Conservation (phyloP, 2,888 invertebrate genomes). For the Craniophora ligustri region DNA sequence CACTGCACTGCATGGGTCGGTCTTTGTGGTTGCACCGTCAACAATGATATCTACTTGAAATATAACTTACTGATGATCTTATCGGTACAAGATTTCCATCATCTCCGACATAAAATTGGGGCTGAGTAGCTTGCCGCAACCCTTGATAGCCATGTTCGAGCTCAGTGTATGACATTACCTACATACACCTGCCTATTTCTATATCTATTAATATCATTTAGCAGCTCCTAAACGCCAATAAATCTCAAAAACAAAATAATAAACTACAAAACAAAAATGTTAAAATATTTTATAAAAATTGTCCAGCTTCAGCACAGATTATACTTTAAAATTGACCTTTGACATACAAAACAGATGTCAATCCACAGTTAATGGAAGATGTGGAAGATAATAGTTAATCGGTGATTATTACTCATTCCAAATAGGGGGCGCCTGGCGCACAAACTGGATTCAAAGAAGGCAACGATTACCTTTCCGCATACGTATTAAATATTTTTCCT, state of each 20-base stretch:
- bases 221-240: slow-evolving; percentile 30
- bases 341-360: not conserved
- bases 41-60: slow-evolving; percentile 24
- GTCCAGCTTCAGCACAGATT: slow-evolving; percentile 50
- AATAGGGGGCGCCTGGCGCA: too few relatives aligned
- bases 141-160: slow-evolving; percentile 97
- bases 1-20: slow-evolving; percentile 24
- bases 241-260: slow-evolving; percentile 35
- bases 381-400: too few relatives aligned
- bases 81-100: slow-evolving; percentile 90
- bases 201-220: slow-evolving; percentile 41
- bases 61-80: slow-evolving; percentile 88
- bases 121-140: slow-evolving; percentile 91
- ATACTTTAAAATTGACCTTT: slow-evolving; percentile 33
- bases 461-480: too few relatives aligned
- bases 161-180: slow-evolving; percentile 96
- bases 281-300: slow-evolving; percentile 54
- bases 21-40: slow-evolving; percentile 10
- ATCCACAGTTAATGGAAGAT: too few relatives aligned
- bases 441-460: too few relatives aligned
- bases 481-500: too few relatives aligned
- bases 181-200: slow-evolving; percentile 63
- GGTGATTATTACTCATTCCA: too few relatives aligned
- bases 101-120: slow-evolving; percentile 92
- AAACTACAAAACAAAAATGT: slow-evolving; percentile 45